Evolutionary conservation across 1,140 invertebrate genomes (phyloP).

Genomic region (Heliconius nattereri): DNA sequence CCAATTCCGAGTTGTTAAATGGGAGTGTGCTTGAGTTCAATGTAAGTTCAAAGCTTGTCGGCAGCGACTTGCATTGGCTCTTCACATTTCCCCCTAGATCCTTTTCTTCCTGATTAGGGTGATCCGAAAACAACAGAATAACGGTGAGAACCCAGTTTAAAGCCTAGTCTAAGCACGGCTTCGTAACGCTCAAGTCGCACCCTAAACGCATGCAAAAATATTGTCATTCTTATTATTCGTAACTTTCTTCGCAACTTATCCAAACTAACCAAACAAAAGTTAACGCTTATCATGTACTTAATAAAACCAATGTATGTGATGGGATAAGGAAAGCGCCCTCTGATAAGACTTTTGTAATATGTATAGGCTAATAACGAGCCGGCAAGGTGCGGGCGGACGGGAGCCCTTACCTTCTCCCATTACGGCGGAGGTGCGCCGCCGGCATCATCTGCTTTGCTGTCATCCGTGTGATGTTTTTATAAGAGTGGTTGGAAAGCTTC

Average conservation of each 20-base stretch:
- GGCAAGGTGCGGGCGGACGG: constrained; percentile 76
- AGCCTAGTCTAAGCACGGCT: constrained; percentile 69
- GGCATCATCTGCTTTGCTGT: constrained; percentile 71
- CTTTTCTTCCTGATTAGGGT: constrained; percentile 60
- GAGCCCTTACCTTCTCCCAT: constrained; percentile 84
- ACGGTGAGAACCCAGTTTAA: constrained; percentile 76
- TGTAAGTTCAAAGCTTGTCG: constrained; percentile 47
- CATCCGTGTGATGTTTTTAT: constrained; percentile 62
- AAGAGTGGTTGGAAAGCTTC: constrained; percentile 60
- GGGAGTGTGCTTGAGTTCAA: constrained; percentile 60
- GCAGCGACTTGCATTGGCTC: constrained; percentile 52
- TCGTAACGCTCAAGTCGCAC: constrained; percentile 72
- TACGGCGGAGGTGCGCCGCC: constrained; percentile 81
- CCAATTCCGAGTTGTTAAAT: constrained; percentile 63
- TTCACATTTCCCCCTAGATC: constrained; percentile 56
- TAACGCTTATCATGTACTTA: constrained; percentile 75
- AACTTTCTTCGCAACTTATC: constrained; percentile 74
- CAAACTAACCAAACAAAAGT: constrained; percentile 57
- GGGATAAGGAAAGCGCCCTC: constrained; percentile 85
- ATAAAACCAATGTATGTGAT: constrained; percentile 80
- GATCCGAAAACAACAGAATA: constrained; percentile 70
- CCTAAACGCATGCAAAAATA: constrained; percentile 63
- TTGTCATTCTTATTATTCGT: constrained; percentile 54
- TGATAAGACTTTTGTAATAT: constrained; percentile 65
- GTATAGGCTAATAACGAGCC: constrained; percentile 54